Evolutionary conservation across 2,888 invertebrate species (phyloP).

Genomic region (Archaeoteleia sp.): DNA sequence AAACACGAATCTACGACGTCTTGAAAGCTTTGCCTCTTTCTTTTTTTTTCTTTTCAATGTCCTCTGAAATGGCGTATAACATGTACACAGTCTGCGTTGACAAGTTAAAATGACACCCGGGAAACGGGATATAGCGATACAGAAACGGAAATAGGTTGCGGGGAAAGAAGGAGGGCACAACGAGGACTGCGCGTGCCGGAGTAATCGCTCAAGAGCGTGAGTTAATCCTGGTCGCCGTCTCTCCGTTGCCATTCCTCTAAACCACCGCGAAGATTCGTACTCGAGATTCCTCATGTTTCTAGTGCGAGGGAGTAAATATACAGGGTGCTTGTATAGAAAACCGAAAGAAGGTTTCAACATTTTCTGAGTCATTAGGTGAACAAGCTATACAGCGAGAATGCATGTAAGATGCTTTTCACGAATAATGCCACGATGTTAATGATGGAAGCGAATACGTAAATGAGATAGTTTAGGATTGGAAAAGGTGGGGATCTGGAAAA

Average conservation of each 20-base stretch:
- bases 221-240: constrained; percentile 53
- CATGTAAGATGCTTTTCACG: too few species aligned
- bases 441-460: too few species aligned
- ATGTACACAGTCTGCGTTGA: constrained; percentile 16
- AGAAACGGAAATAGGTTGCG: constrained; percentile 51
- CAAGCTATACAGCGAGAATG: constrained; percentile 1
- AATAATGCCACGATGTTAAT: too few species aligned
- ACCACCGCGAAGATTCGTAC: constrained; percentile 57
- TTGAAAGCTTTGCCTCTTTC: neutral
- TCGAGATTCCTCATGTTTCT: constrained; percentile 60
- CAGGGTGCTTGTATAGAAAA: constrained; percentile 25
- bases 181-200: constrained; percentile 60
- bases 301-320: constrained; percentile 48
- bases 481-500: too few species aligned
- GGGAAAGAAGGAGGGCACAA: constrained; percentile 41
- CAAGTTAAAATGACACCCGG: constrained; percentile 46
- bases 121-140: constrained; percentile 45
- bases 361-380: constrained; percentile 19
- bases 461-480: too few species aligned
- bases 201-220: constrained; percentile 64
- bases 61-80: constrained; percentile 16
- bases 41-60: constrained; percentile 14
- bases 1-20: neutral
- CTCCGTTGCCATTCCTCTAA: constrained; percentile 36
- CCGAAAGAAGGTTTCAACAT: constrained; percentile 16